Percentiles rank a stretch among this genome's conserved stretches.
Conservation (phyloP, 2,888 invertebrate genomes). For the Cataglyphis albicans region DNA sequence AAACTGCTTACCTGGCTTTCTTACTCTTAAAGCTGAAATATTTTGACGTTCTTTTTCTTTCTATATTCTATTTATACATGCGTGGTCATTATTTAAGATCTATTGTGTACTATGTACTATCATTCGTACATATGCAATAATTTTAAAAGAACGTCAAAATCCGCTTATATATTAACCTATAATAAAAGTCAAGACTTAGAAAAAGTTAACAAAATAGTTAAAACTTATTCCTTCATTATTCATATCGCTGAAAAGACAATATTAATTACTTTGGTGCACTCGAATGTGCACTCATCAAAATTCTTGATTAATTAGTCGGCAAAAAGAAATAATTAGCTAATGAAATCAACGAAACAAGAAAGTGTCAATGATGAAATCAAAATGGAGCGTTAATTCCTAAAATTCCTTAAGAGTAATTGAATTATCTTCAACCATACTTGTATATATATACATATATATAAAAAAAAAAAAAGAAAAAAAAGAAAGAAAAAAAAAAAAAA, state of each 20-base stretch:
- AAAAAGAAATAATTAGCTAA: slow-evolving; percentile 40
- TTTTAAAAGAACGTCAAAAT: slow-evolving; percentile 76
- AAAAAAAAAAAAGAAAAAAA: slow-evolving; percentile 50
- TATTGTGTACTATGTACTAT: not conserved
- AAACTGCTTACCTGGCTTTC: slow-evolving; percentile 70
- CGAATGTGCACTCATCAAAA: slow-evolving; percentile 34
- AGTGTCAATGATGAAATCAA: slow-evolving; percentile 37
- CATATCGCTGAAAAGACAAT: slow-evolving; percentile 69
- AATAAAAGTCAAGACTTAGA: slow-evolving; percentile 53
- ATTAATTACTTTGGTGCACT: slow-evolving; percentile 58
- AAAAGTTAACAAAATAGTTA: slow-evolving; percentile 58
- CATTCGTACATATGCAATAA: not conserved
- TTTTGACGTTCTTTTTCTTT: slow-evolving; percentile 72
- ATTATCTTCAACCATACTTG: slow-evolving; percentile 72
- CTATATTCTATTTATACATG: slow-evolving; percentile 34
- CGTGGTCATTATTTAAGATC: not conserved
- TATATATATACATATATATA: not conserved
- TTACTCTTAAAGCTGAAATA: slow-evolving; percentile 76
- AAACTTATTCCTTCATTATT: slow-evolving; percentile 61
- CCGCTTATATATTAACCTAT: slow-evolving; percentile 71
- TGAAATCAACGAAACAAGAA: slow-evolving; percentile 51
- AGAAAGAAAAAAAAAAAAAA: slow-evolving; percentile 57
- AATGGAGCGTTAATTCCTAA: slow-evolving; percentile 45
- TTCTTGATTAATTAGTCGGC: slow-evolving; percentile 52
- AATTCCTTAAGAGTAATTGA: slow-evolving; percentile 54